Conservation (phyloP, 2,797 vertebrate genomes). For the Sebastes variabilis region DNA sequence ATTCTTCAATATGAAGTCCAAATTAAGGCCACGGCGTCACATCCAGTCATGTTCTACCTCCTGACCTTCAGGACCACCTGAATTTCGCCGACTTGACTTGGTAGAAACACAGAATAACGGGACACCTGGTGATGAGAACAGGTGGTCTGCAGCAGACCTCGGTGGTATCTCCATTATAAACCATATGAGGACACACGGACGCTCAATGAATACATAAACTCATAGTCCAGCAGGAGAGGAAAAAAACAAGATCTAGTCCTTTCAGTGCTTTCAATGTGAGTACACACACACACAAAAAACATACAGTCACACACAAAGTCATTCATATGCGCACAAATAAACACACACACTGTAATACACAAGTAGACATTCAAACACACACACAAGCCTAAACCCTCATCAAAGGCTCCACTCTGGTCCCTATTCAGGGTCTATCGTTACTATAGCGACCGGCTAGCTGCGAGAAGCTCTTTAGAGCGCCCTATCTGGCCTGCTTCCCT, state of each 20-base stretch:
- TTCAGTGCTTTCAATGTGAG: conserved; percentile 8
- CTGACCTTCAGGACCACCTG: conserved; percentile 18
- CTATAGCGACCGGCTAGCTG: conserved; percentile 75
- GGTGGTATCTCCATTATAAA: conserved; percentile 51
- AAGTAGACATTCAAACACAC: conserved; percentile 44
- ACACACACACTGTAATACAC: conserved; percentile 54
- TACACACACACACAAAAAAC: background rate
- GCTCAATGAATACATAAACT: conserved; percentile 57
- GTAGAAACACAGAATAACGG: conserved; percentile 15
- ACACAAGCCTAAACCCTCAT: conserved; percentile 66
- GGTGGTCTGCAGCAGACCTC: conserved; percentile 64
- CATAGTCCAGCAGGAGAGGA: background rate
- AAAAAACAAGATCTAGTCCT: conserved; percentile 15
- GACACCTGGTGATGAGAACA: conserved; percentile 74
- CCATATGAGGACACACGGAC: conserved; percentile 49
- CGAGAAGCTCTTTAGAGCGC: conserved; percentile 69
- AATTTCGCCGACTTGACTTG: conserved; percentile 37
- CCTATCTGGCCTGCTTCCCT: conserved; percentile 67
- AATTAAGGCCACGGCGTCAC: background rate
- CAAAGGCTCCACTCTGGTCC: conserved; percentile 73
- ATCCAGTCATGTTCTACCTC: background rate
- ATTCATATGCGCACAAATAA: conserved; percentile 44
- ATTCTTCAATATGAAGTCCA: background rate
- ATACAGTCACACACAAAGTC: conserved; percentile 31
- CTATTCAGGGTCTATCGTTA: conserved; percentile 75